These are phyloP conservation scores for Scaptomyza parva DNA, from an alignment of 2,888 invertebrate species.

Conservation along the genomic window DNA sequence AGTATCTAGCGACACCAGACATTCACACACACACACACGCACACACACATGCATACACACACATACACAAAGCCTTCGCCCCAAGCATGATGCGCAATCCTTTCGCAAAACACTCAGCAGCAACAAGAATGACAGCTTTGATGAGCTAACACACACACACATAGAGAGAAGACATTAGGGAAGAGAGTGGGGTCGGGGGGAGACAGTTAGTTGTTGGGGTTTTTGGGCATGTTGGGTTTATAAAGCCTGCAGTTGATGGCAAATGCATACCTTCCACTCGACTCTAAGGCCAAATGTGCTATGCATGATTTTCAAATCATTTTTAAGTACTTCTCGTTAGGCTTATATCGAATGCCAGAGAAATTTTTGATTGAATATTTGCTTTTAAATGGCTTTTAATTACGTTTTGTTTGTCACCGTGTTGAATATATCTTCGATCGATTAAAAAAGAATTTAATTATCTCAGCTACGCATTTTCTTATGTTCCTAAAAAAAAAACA, in stretches of 20 bases:
- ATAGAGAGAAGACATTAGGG: too few relatives aligned
- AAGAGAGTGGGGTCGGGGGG: neutral
- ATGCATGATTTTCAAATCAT: too few relatives aligned
- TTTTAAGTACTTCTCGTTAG: too few relatives aligned
- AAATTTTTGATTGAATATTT: too few relatives aligned
- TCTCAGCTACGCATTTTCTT: too few relatives aligned
- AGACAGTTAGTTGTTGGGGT: neutral
- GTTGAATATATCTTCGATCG: too few relatives aligned
- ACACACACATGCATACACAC: neutral
- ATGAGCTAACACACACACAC: conserved; percentile 16
- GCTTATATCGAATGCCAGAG: too few relatives aligned
- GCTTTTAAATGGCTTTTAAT: neutral
- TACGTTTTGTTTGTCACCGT: too few relatives aligned
- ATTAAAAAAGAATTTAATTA: too few relatives aligned
- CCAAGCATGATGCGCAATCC: conserved; percentile 20
- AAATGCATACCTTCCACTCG: conserved; percentile 6
- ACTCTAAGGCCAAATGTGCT: too few relatives aligned
- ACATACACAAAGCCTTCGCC: neutral
- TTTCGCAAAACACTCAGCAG: conserved; percentile 29
- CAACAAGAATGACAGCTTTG: conserved; percentile 34
- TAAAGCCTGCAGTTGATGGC: conserved; percentile 30
- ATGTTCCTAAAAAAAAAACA: too few relatives aligned
- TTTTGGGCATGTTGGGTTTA: conserved; percentile 14
- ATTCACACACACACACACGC: neutral
- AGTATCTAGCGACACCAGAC: conserved; percentile 13